Evolutionary conservation across 2,888 invertebrate genomes (phyloP).

Genomic region (Glyphotaelius pellucidus): DNA sequence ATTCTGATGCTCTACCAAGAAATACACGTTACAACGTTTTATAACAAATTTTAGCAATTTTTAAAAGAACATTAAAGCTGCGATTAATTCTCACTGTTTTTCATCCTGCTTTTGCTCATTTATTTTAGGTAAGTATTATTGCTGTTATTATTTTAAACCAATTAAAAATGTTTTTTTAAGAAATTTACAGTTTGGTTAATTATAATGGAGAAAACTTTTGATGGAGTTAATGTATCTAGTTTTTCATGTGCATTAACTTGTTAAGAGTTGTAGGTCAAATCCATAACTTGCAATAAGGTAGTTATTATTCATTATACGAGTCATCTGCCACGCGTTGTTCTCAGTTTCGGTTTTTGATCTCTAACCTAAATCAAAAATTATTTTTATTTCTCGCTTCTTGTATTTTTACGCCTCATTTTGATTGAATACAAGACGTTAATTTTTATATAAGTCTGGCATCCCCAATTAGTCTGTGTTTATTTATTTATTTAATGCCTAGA

Average conservation of each 20-base stretch:
- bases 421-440: background rate
- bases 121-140: background rate
- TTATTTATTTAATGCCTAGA: no score
- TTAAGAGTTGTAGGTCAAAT: background rate
- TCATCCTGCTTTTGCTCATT: background rate
- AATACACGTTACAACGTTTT: no score
- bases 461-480: no score
- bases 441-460: no score
- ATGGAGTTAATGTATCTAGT: background rate
- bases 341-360: background rate
- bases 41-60: no score
- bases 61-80: no score
- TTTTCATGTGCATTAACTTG: background rate
- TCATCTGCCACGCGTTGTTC: background rate
- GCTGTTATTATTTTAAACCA: background rate
- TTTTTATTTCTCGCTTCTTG: background rate
- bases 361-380: background rate
- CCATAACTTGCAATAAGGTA: background rate
- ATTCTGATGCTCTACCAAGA: no score
- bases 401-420: background rate
- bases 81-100: background rate
- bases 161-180: background rate
- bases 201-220: background rate
- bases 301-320: background rate
- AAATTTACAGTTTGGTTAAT: background rate